Conservation (phyloP, 1,140 invertebrate species). For the Sogatella furcifera region DNA sequence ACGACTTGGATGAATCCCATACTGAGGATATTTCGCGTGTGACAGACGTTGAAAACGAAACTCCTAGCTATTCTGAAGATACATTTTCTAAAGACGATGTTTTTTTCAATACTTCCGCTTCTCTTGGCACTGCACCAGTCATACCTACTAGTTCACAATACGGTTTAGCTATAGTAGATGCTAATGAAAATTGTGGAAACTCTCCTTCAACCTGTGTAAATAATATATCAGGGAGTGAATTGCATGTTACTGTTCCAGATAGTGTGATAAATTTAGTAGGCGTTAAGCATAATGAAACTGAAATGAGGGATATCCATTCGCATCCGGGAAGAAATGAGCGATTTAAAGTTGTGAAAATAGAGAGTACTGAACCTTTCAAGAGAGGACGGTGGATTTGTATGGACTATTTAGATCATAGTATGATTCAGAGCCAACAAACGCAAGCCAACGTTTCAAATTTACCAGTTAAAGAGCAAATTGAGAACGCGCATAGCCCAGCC, state of each 20-base stretch:
- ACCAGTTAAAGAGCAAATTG: not conserved
- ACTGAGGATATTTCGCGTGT: conserved; percentile 71
- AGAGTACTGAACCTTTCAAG: conserved; percentile 87
- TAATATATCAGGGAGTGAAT: conserved; percentile 40
- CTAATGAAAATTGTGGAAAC: conserved; percentile 24
- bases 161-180: conserved; percentile 63
- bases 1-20: conserved; percentile 88
- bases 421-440: conserved; percentile 29
- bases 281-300: conserved; percentile 47
- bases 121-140: conserved; percentile 63
- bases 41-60: conserved; percentile 73
- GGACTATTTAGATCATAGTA: conserved; percentile 85
- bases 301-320: conserved; percentile 58
- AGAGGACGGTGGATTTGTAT: conserved; percentile 90
- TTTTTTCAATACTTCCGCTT: conserved; percentile 63
- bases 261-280: conserved; percentile 36
- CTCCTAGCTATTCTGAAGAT: conserved; percentile 73
- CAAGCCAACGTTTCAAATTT: conserved; percentile 8
- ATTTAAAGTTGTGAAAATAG: conserved; percentile 94
- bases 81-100: conserved; percentile 73
- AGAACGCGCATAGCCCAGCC: not conserved
- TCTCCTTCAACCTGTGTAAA: conserved; percentile 32
- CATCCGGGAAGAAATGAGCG: conserved; percentile 61
- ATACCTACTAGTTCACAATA: conserved; percentile 76
- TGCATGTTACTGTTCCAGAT: conserved; percentile 49